Evolutionary conservation across 2,113 vertebrate genomes (phyloP).

Genomic region (Elephas maximus): DNA sequence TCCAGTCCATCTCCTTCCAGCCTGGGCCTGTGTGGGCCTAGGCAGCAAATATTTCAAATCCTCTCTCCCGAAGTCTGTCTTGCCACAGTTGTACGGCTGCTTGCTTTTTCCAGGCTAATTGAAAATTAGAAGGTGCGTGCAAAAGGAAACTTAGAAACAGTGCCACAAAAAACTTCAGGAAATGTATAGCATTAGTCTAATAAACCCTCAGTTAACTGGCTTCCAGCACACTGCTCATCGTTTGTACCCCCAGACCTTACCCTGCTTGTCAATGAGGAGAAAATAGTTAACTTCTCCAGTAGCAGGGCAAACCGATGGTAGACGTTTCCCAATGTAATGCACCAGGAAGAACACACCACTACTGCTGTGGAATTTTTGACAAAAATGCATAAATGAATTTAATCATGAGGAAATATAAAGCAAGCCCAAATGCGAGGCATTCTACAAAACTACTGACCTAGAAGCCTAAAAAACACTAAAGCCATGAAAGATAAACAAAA

Average conservation of each 20-base stretch:
- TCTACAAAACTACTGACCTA: too few relatives aligned
- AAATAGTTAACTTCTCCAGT: not conserved
- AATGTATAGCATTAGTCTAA: not conserved
- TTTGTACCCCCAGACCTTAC: not conserved
- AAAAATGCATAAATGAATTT: too few relatives aligned
- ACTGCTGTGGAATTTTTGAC: too few relatives aligned
- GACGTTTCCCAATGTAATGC: not conserved
- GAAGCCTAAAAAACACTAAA: too few relatives aligned
- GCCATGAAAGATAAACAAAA: not conserved
- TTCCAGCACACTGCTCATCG: not conserved
- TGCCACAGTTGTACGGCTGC: not conserved
- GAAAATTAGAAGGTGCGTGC: not conserved
- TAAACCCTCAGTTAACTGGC: not conserved
- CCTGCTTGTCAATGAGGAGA: not conserved
- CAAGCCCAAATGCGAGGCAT: too few relatives aligned
- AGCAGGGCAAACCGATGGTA: not conserved
- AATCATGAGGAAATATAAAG: too few relatives aligned
- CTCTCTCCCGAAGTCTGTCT: not conserved
- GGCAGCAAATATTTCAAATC: not conserved
- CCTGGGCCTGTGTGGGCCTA: not conserved
- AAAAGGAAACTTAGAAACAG: not conserved
- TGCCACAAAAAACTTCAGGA: not conserved
- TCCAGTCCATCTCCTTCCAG: not conserved
- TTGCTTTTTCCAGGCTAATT: not conserved
- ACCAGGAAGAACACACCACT: not conserved